phyloP scores from a whole-genome alignment of 2,888 invertebrate genomes.

The Melieria crassipennis region DNA sequence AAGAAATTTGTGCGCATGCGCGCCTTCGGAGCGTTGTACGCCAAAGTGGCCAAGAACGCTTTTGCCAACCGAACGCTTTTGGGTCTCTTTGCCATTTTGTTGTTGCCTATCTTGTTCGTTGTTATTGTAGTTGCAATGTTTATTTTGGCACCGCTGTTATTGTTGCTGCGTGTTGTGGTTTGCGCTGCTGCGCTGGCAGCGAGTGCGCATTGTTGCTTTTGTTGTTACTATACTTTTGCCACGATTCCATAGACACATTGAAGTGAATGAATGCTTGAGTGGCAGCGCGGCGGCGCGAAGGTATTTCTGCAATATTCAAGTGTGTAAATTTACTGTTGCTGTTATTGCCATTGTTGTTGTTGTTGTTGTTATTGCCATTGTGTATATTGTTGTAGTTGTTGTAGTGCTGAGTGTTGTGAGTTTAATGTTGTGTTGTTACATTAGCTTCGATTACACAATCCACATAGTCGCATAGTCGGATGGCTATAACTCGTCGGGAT shows the following conservation, averaged over 20 bases:
- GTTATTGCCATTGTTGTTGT: conserved; percentile 18
- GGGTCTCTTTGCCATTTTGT: not conserved
- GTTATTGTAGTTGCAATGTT: no score
- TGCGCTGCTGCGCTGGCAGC: no score
- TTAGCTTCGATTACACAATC: conserved; percentile 14
- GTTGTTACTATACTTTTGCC: conserved; percentile 36
- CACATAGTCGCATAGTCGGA: no score
- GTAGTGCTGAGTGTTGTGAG: not conserved
- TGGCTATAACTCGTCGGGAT: no score
- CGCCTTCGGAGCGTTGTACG: conserved; percentile 6
- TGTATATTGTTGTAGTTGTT: not conserved
- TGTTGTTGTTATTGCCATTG: conserved; percentile 18
- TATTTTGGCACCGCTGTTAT: no score
- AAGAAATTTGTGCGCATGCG: conserved; percentile 5
- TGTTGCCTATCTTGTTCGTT: no score
- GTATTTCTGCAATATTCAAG: conserved; percentile 14
- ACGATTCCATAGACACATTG: not conserved
- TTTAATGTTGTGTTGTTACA: not conserved
- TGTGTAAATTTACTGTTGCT: conserved; percentile 24
- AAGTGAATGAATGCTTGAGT: conserved; percentile 30
- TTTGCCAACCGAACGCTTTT: conserved; percentile 31
- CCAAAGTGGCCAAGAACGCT: conserved; percentile 19
- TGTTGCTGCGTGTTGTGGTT: no score
- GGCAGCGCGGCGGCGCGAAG: not conserved
- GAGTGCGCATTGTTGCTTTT: conserved; percentile 22